Conservation (phyloP, 2,888 invertebrate species). For the Ditylenchus weischeri region DNA sequence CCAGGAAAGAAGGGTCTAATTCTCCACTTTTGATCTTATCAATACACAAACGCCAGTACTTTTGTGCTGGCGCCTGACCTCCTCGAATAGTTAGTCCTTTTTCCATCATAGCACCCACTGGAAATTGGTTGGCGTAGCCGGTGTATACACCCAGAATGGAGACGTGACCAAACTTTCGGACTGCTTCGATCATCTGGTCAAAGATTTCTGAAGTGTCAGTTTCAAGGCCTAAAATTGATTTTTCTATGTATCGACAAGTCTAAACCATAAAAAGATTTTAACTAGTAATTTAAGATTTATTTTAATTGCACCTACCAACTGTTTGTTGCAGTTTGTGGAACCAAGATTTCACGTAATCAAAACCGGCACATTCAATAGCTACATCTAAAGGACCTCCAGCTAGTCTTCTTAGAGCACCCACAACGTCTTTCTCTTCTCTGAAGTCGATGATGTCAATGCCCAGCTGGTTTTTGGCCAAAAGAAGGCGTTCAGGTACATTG, state of each 20-base stretch:
- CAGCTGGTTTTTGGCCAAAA: slow-evolving; percentile 17
- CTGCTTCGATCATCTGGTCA: slow-evolving; percentile 16
- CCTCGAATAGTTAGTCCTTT: slow-evolving; percentile 15
- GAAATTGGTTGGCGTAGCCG: slow-evolving; percentile 18
- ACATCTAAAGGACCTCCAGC: slow-evolving; percentile 9
- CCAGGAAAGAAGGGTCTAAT: slow-evolving; percentile 12
- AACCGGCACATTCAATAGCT: slow-evolving; percentile 23
- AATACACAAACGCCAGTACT: slow-evolving; percentile 20
- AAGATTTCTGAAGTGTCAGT: slow-evolving; percentile 20
- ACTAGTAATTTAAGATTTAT: too few relatives aligned
- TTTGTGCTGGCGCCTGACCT: slow-evolving; percentile 19
- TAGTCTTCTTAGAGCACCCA: slow-evolving; percentile 8
- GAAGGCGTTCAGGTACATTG: slow-evolving; percentile 26
- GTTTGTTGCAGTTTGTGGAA: slow-evolving; percentile 16
- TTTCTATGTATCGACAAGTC: too few relatives aligned
- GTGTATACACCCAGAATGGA: slow-evolving; percentile 17
- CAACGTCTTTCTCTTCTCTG: slow-evolving; percentile 19
- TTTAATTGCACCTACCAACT: slow-evolving; percentile 9
- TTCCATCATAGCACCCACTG: slow-evolving; percentile 24
- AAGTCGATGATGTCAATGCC: slow-evolving; percentile 26
- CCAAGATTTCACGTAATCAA: slow-evolving; percentile 11
- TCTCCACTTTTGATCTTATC: slow-evolving; percentile 13
- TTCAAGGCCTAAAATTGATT: slow-evolving; percentile 10
- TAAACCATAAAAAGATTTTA: too few relatives aligned
- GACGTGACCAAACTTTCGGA: slow-evolving; percentile 16